Base-by-base conservation (phyloP, 2,113 vertebrate genomes). In the Semnornis frantzii region DNA sequence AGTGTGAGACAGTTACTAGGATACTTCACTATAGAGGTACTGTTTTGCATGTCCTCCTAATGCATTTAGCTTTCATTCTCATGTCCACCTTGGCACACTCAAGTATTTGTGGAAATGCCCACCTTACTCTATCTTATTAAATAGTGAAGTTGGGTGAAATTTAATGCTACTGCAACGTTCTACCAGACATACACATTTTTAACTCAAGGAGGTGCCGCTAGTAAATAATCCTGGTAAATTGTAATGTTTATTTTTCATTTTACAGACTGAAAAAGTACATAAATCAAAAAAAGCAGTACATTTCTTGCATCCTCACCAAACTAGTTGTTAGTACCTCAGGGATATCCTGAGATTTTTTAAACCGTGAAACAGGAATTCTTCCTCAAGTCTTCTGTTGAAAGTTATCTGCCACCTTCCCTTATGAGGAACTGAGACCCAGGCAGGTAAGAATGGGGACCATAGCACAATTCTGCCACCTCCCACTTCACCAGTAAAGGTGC, bases 401-500 rank as follows among this genome's bases (percentile, higher is more conserved):
- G 9, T 81, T 73, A 57, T 20, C 17, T 77, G 70, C 52, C 5
- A n/a, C 19, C 17, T 44, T 79, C 60, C 44, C 18, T 69, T 48
- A 21, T 1, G 7, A 46, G 23, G 48, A 68, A 11, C 13, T 39
- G 33, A 62, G n/a, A 54, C 10, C 12, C 33, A 54, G 25, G 8
- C 19, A 70, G 12, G 21, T 2, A 2, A 62, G 39, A 70, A 75
- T 2, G 31, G 50, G 37, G 27, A 60, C 23, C 9, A 23, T 15
- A 55, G 16, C 33, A 44, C 10, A n/a, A 9, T 42, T 85, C 50
- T 21, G 37, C 33, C 16, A 19, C 21, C 23, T 78, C 39, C 37
- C 44, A 28, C 2, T 1, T 52, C 42, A 17, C 23, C 64, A 75
- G 0, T 3, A 50, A 57, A 10, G 17, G 55, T 11, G 73, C 8